Base-by-base conservation (phyloP, 2,888 invertebrate species). In the Platypus cylindrus region DNA sequence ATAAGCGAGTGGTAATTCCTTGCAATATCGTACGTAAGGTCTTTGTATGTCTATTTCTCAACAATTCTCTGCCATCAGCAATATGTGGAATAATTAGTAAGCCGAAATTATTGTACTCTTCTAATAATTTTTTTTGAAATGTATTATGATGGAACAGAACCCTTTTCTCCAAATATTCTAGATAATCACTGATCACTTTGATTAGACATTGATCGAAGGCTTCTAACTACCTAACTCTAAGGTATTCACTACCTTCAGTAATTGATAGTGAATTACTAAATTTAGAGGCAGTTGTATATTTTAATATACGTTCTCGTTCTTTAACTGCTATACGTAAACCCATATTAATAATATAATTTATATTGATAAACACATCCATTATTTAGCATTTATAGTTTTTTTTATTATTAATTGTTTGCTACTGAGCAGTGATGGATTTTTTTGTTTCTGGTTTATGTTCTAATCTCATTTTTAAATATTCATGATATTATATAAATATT, bases 41-140 rank as follows among this genome's bases (percentile, higher is more conserved):
- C 29, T 55, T 52, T 25, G 83, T 81, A 63, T 90, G 90, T 42
- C 78, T 77, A 30, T 71, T 68, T 0, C 81, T 81, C 27, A 86
- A 82, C 33, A 79, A 65, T 15, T 71, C 69, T n/a, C 40, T 36
- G 3, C 84, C 87, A 34, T 78, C 75, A 7, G 71, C 69, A 46
- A 86, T 78, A 60, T 81, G 73, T n/a, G 75, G 72, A 45, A 82
- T 79, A 33, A 86, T 76, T 2, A 75, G 66, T 51, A 79, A 79
- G 0, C 83, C 79, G 63, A 91, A 93, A 45, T 71, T 70, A 89
- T 90, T 91, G 59, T 93, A 91, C 38, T 81, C 79, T 56, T 87
- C 84, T 40, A 93, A 67, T 13, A 78, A 69, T 48, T 78, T 74
- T 56, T 89, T 86, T 41, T 79, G 71, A 52, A 78, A 65, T 41